phyloP scores from a whole-genome alignment of 2,113 vertebrate species.

The Pipra filicauda region DNA sequence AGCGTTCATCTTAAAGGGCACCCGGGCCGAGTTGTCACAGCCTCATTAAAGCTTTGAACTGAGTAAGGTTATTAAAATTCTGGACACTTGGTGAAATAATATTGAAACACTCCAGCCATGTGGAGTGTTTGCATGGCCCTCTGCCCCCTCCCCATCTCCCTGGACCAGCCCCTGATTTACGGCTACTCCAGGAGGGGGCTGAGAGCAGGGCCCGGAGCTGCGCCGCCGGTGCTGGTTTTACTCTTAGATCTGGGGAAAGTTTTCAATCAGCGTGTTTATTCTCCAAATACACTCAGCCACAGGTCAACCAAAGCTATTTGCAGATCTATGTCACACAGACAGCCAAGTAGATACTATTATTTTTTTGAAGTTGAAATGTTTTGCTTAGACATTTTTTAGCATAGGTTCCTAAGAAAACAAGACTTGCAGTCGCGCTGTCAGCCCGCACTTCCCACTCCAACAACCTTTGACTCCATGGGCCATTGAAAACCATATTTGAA shows the following conservation, averaged over 20 bases:
- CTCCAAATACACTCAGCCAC: constrained; percentile 46
- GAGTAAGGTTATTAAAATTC: background rate
- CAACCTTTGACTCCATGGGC: background rate
- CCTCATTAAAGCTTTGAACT: background rate
- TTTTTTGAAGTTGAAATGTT: constrained; percentile 60
- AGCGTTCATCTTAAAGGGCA: background rate
- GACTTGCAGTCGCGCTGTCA: background rate
- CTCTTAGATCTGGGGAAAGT: constrained; percentile 20
- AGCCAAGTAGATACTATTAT: constrained; percentile 34
- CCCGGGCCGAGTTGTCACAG: background rate
- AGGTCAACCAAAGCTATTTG: constrained; percentile 55
- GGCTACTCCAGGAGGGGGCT: background rate
- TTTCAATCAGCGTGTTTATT: constrained; percentile 53
- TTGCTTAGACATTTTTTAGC: constrained; percentile 45
- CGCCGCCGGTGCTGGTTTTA: rapidly evolving
- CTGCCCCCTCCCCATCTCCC: background rate
- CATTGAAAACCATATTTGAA: background rate
- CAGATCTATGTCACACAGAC: constrained; percentile 5
- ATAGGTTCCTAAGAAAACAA: constrained; percentile 56
- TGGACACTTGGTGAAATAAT: background rate
- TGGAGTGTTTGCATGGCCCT: background rate
- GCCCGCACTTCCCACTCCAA: constrained; percentile 26
- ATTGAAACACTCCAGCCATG: background rate
- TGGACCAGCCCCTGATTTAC: background rate
- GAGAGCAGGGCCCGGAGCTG: background rate